These are phyloP conservation scores for Nemurella pictetii DNA, from an alignment of 2,888 invertebrate genomes.

Conservation along the genomic window DNA sequence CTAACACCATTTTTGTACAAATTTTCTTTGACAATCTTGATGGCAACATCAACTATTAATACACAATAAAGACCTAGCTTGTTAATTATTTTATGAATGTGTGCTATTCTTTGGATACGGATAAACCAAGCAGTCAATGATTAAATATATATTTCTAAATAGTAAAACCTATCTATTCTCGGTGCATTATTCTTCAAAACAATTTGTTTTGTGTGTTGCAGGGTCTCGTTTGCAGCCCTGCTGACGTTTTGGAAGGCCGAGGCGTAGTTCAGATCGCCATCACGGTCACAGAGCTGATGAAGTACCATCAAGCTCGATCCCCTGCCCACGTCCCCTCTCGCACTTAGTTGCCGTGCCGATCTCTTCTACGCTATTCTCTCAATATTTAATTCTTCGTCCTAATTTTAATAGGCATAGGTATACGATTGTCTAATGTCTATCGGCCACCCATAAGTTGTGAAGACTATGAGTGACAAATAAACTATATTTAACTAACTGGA, in stretches of 20 bases:
- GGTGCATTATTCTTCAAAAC: background rate
- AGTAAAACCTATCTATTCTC: background rate
- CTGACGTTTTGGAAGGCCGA: constrained; percentile 90
- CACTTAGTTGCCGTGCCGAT: background rate
- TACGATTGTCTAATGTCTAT: too few relatives aligned
- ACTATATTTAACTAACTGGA: too few relatives aligned
- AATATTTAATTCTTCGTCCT: background rate
- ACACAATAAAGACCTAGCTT: background rate
- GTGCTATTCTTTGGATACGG: background rate
- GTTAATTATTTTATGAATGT: background rate
- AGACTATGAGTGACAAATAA: too few relatives aligned
- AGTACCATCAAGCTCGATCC: constrained; percentile 62
- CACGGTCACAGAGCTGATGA: constrained; percentile 81
- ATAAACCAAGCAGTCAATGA: too few relatives aligned
- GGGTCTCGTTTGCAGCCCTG: constrained; percentile 89
- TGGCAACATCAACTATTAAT: background rate
- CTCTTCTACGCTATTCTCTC: background rate
- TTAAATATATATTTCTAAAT: constrained; percentile 1
- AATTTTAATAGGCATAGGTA: too few relatives aligned
- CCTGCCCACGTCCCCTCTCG: constrained; percentile 46
- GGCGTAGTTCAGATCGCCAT: constrained; percentile 85
- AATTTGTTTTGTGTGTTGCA: constrained; percentile 54
- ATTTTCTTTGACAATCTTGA: background rate
- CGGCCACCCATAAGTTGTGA: too few relatives aligned
- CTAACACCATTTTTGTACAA: too few relatives aligned